These are phyloP conservation scores for Molossus molossus DNA, from an alignment of 2,797 vertebrate genomes.

Conservation along the genomic window DNA sequence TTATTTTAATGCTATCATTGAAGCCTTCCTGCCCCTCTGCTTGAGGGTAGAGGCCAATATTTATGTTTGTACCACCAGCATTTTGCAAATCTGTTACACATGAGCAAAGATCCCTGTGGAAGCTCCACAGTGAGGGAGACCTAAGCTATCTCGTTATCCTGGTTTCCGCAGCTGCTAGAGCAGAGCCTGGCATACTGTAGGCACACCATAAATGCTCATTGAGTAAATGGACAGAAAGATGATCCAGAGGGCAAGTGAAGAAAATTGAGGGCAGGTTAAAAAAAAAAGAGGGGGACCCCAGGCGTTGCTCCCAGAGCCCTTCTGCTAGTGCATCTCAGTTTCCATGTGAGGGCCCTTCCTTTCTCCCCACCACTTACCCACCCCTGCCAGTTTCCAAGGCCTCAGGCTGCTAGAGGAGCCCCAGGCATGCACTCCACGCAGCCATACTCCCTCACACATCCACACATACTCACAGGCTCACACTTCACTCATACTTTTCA, in stretches of 20 bases:
- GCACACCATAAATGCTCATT: background rate
- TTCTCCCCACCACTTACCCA: background rate
- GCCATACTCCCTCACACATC: background rate
- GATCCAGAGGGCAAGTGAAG: background rate
- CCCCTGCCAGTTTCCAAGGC: background rate
- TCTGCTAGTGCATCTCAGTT: background rate
- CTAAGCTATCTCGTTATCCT: background rate
- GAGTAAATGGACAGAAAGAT: background rate
- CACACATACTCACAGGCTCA: background rate
- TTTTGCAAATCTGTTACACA: conserved; percentile 17
- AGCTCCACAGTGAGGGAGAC: background rate
- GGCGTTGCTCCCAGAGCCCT: background rate
- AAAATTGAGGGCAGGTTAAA: background rate
- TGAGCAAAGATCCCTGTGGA: background rate
- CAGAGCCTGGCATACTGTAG: background rate
- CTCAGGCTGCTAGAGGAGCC: background rate
- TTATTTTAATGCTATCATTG: background rate
- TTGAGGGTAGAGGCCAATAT: background rate
- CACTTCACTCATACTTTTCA: background rate
- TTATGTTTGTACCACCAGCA: background rate
- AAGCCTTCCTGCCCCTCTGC: background rate
- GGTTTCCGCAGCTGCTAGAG: background rate
- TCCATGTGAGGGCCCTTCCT: background rate
- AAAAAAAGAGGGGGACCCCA: background rate
- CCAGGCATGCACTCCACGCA: background rate